These are phyloP conservation scores for Eublepharis macularius DNA, from an alignment of 2,113 vertebrate genomes.

Conservation along the genomic window DNA sequence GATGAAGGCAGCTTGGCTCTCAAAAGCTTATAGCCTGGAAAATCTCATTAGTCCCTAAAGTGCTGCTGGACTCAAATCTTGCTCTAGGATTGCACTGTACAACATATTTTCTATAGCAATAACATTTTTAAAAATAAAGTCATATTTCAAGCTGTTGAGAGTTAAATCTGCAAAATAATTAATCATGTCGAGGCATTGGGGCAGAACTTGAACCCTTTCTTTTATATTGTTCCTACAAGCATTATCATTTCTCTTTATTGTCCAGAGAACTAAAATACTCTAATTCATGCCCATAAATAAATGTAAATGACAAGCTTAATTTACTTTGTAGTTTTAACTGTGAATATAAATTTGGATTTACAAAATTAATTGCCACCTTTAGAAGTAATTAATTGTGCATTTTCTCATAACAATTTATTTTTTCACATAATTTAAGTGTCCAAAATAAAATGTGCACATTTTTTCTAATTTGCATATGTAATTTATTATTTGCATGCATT, in stretches of 20 bases:
- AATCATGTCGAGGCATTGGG: background rate
- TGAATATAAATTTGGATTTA: background rate
- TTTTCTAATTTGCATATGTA: fast-evolving
- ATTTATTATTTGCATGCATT: background rate
- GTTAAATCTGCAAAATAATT: background rate
- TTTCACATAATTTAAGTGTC: background rate
- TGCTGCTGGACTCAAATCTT: no score
- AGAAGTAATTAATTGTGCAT: background rate
- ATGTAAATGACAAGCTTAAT: background rate
- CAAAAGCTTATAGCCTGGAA: no score
- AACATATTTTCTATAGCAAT: background rate
- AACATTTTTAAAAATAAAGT: background rate
- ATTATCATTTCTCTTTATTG: background rate
- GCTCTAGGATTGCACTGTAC: background rate
- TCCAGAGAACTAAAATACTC: background rate
- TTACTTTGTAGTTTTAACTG: background rate
- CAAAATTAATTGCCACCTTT: background rate
- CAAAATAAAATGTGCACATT: fast-evolving
- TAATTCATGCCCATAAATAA: background rate
- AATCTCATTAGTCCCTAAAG: no score
- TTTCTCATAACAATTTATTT: background rate
- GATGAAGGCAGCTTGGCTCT: no score
- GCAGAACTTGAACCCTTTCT: background rate
- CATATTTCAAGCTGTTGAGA: background rate
- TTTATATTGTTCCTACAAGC: background rate